These are phyloP conservation scores for Hetaerina americana DNA, from an alignment of 1,140 invertebrate genomes.

Conservation along the genomic window DNA sequence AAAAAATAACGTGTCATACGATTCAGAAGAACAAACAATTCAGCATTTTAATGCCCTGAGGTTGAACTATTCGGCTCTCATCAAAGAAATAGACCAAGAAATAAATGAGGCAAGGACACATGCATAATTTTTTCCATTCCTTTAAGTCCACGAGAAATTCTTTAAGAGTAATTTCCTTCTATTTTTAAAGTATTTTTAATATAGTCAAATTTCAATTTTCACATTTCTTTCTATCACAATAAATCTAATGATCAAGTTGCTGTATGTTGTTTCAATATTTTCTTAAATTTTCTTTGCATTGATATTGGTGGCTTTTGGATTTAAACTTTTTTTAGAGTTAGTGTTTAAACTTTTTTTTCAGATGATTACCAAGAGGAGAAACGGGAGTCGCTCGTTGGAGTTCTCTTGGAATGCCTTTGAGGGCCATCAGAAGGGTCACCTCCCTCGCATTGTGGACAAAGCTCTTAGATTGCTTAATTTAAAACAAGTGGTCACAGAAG, in stretches of 20 bases:
- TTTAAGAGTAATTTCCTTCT: too few relatives aligned
- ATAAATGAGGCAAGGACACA: background rate
- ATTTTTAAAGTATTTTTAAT: too few relatives aligned
- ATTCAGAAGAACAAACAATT: background rate
- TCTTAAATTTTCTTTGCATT: too few relatives aligned
- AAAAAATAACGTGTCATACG: background rate
- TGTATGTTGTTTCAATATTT: too few relatives aligned
- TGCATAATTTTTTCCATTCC: background rate
- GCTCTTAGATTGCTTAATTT: slow-evolving; percentile 66
- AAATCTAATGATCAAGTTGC: too few relatives aligned
- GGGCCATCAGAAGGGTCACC: background rate
- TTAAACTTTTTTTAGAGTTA: too few relatives aligned
- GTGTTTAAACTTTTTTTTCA: too few relatives aligned
- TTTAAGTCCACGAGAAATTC: too few relatives aligned
- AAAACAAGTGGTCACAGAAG: slow-evolving; percentile 70
- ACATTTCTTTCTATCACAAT: too few relatives aligned
- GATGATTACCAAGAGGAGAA: background rate
- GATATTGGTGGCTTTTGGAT: too few relatives aligned
- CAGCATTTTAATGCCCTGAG: background rate
- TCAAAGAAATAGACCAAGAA: background rate
- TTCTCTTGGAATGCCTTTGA: background rate
- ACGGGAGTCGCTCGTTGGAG: background rate
- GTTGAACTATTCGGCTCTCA: background rate
- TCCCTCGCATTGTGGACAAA: slow-evolving; percentile 49
- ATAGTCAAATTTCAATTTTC: too few relatives aligned